Evolutionary conservation across 2,888 invertebrate species (phyloP).

Genomic region (Lycia hirtaria): DNA sequence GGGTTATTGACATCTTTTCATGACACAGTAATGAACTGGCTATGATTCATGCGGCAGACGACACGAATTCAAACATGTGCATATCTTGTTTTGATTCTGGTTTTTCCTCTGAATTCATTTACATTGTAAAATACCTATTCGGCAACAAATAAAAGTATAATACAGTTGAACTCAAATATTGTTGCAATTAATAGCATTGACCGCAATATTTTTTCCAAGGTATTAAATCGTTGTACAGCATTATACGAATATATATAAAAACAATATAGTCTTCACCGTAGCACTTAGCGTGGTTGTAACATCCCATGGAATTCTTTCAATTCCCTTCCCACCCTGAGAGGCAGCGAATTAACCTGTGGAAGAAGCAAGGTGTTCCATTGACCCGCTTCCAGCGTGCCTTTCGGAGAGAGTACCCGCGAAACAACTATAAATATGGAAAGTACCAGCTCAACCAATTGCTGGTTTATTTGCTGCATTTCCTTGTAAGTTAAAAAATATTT

Average conservation of each 20-base stretch:
- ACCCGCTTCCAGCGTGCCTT: constrained; percentile 62
- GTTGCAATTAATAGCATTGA: not conserved
- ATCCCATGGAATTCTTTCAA: constrained; percentile 17
- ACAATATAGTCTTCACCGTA: not conserved
- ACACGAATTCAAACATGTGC: constrained; percentile 10
- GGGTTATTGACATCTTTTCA: constrained; percentile 20
- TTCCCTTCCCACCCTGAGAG: constrained; percentile 37
- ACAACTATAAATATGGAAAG: constrained; percentile 75
- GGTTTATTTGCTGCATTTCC: constrained; percentile 40
- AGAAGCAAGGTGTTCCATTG: constrained; percentile 60
- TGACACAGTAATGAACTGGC: constrained; percentile 14
- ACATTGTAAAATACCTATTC: not conserved
- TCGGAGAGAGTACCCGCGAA: constrained; percentile 67
- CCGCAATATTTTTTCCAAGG: not conserved
- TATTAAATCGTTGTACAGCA: not conserved
- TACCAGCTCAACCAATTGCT: constrained; percentile 59
- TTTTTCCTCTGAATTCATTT: constrained; percentile 3
- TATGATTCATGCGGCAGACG: constrained; percentile 22
- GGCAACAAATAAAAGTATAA: not conserved
- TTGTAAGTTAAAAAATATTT: constrained; percentile 45
- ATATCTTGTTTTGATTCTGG: constrained; percentile 7
- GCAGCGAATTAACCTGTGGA: constrained; percentile 56
- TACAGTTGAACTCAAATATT: not conserved
- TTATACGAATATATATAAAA: not conserved
- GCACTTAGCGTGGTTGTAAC: constrained; percentile 7